Conservation (phyloP, 2,797 vertebrate genomes). For the Siniperca obscura region DNA sequence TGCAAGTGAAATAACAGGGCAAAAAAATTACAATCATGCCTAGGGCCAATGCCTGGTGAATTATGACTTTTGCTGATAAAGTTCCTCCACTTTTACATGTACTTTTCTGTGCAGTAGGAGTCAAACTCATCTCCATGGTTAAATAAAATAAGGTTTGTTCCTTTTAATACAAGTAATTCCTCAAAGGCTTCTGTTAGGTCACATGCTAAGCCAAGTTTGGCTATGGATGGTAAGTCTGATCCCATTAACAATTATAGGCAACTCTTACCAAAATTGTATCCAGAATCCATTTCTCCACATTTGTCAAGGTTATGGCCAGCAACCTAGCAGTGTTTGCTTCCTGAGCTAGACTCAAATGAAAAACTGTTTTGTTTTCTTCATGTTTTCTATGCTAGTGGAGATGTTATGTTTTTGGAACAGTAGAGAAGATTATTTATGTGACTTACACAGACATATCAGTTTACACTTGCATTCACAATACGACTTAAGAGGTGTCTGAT, state of each 20-base stretch:
- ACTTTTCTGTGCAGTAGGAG: not conserved
- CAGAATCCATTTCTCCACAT: constrained; percentile 4
- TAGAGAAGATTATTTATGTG: not conserved
- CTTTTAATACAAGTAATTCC: not conserved
- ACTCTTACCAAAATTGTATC: not conserved
- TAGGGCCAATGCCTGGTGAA: not conserved
- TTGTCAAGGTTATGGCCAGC: not conserved
- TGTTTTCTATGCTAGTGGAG: not conserved
- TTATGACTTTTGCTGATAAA: not conserved
- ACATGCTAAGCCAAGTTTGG: not conserved
- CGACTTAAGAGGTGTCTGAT: constrained; percentile 33
- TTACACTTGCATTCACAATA: not conserved
- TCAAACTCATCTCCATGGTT: not conserved
- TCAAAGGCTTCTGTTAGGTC: not conserved
- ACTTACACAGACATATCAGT: not conserved
- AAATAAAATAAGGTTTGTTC: not conserved
- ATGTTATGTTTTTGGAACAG: not conserved
- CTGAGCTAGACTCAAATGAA: not conserved
- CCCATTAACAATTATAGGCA: not conserved
- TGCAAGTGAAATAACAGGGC: not conserved
- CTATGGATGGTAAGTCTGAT: not conserved
- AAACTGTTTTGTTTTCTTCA: not conserved
- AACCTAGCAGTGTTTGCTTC: not conserved
- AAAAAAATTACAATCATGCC: not conserved
- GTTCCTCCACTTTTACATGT: not conserved